Evolutionary conservation across 2,113 vertebrate genomes (phyloP).

Genomic region (Mesocricetus auratus): DNA sequence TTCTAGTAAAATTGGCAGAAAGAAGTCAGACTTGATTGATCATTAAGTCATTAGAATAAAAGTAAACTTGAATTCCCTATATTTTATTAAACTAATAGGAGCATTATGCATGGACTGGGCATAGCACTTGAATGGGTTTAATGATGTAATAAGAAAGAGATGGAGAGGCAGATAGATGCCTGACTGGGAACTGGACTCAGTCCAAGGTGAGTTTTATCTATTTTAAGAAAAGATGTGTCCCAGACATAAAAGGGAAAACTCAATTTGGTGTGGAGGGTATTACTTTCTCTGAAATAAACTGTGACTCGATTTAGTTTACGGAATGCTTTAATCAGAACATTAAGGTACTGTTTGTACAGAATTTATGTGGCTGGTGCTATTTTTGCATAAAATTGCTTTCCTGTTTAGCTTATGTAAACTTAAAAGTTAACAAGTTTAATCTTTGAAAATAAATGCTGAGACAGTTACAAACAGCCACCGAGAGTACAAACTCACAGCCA

Average conservation of each 20-base stretch:
- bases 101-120: conserved; percentile 3
- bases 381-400: conserved; percentile 54
- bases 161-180: conserved; percentile 31
- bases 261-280: conserved; percentile 40
- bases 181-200: background rate
- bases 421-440: conserved; percentile 49
- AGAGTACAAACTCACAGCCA: background rate
- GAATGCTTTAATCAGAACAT: conserved; percentile 25
- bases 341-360: conserved; percentile 32
- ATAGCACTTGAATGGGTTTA: conserved; percentile 21
- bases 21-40: conserved; percentile 30
- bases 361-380: background rate
- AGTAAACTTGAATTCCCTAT: conserved; percentile 48
- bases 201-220: conserved; percentile 63
- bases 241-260: conserved; percentile 68
- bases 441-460: conserved; percentile 43
- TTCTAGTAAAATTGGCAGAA: conserved; percentile 56
- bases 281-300: conserved; percentile 40
- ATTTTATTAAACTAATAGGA: conserved; percentile 63
- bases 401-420: conserved; percentile 49
- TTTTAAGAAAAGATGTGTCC: conserved; percentile 56
- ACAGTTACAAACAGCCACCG: background rate
- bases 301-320: conserved; percentile 48
- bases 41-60: conserved; percentile 31
- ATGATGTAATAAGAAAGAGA: conserved; percentile 63